Evolutionary conservation across 2,888 invertebrate genomes (phyloP), one percentile per base, ranked within the genome.

Genomic region (Dasypolia templi): DNA sequence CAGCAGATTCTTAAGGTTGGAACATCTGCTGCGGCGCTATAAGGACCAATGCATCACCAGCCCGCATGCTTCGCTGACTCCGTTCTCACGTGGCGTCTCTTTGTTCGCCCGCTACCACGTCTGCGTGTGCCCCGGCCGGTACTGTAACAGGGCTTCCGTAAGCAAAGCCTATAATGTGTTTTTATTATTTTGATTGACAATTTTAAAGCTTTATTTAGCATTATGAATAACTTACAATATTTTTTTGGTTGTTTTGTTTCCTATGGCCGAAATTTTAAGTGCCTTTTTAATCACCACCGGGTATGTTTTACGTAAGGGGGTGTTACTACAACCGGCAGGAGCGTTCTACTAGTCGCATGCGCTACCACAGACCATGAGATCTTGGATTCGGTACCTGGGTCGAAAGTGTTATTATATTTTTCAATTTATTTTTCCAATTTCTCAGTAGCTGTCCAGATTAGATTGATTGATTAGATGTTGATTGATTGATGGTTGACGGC

Each of bases 41-140:
- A 32, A 5, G 0, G 61, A 80, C 22, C 19, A 2, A 14, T 80
- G 80, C 46, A 35, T 80, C 14, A 39, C 14, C 39, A 80, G 79
- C 56, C 65, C 80, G 14, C 42, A 68, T 22, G 79, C 79, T 32
- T 56, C 67, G 0, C 29, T 75, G 14, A 69, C 53, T 5, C 75
- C 64, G 14, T 76, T 80, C 51, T 1, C 63, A 0, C 75, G 79
- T 1, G n/a, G 39, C 26, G 32, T 76, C 49, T 80, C 76, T 22
- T 39, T 80, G 51, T 75, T 56, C 55, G 35, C 64, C 2, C 75
- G 80, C 29, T 68, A 62, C 42, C 75, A 79, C 59, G 79, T 71
- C 11, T 79, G 79, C 14, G 70, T 79, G 1, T 79, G 79, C 32
- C 1, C 14, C 1, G 35, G 39, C 7, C 56, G 5, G 1, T 80